Conservation (phyloP, 2,113 vertebrate genomes). For the Steatornis caripensis region DNA sequence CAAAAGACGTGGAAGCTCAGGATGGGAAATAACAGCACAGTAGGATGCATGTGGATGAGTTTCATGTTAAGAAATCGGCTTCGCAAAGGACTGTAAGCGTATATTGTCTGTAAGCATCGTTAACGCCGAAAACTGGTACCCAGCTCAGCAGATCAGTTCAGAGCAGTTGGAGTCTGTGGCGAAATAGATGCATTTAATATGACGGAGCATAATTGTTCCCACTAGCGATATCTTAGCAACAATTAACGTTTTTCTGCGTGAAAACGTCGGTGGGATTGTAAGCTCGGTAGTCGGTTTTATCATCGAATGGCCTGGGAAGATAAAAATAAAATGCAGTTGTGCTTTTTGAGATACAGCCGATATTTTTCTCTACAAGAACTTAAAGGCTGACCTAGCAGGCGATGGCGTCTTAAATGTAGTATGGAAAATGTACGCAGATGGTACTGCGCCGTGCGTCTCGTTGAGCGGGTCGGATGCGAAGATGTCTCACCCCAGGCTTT, state of each 20-base stretch:
- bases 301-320: neutral
- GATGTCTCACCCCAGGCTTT: neutral
- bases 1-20: neutral
- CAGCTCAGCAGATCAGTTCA: neutral
- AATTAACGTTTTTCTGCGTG: neutral
- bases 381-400: neutral
- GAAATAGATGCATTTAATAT: neutral
- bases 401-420: too few relatives aligned
- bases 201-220: neutral
- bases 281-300: too few relatives aligned
- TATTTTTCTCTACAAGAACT: neutral
- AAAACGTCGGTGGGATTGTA: neutral
- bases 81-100: neutral
- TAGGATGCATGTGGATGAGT: neutral
- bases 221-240: neutral
- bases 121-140: neutral
- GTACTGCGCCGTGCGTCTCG: accelerated
- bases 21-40: neutral
- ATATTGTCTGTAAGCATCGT: neutral
- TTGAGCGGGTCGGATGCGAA: accelerated
- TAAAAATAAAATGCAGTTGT: too few relatives aligned
- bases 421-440: neutral
- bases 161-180: neutral
- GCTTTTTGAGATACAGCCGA: neutral
- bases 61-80: neutral